phyloP scores from a whole-genome alignment of 2,797 vertebrate genomes.

The Pempheris klunzingeri region DNA sequence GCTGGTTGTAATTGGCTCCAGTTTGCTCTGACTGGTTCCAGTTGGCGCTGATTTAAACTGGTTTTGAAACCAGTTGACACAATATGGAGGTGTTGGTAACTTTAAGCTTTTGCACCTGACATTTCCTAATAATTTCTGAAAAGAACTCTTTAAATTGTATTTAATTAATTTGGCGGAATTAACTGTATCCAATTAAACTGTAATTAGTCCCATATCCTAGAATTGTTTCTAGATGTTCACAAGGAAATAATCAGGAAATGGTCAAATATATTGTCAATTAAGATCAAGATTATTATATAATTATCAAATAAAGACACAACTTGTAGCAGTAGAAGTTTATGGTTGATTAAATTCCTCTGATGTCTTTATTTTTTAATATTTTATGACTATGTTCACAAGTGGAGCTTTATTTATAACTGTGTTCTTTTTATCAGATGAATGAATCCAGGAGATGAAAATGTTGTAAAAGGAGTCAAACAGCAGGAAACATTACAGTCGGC shows the following conservation, averaged over 20 bases:
- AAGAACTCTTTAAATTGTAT: not conserved
- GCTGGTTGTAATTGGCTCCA: not conserved
- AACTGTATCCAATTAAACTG: not conserved
- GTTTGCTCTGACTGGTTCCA: not conserved
- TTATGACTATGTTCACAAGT: not conserved
- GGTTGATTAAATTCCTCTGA: not conserved
- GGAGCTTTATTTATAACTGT: not conserved
- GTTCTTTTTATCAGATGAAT: not conserved
- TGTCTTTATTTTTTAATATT: not conserved
- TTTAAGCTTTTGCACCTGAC: not conserved
- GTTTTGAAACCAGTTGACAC: not conserved
- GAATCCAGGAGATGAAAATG: not conserved
- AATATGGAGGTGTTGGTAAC: too few relatives aligned
- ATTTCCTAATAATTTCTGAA: not conserved
- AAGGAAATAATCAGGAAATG: not conserved
- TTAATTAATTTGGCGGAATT: not conserved
- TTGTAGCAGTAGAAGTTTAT: not conserved
- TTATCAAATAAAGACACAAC: not conserved
- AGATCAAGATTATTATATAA: not conserved
- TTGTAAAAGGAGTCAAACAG: too few relatives aligned
- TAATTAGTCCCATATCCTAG: not conserved
- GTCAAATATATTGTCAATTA: not conserved
- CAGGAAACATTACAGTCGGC: not conserved
- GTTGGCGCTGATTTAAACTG: not conserved
- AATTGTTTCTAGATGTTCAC: not conserved